Conservation (phyloP, 2,888 invertebrate species). For the Monoplex corrugatus region DNA sequence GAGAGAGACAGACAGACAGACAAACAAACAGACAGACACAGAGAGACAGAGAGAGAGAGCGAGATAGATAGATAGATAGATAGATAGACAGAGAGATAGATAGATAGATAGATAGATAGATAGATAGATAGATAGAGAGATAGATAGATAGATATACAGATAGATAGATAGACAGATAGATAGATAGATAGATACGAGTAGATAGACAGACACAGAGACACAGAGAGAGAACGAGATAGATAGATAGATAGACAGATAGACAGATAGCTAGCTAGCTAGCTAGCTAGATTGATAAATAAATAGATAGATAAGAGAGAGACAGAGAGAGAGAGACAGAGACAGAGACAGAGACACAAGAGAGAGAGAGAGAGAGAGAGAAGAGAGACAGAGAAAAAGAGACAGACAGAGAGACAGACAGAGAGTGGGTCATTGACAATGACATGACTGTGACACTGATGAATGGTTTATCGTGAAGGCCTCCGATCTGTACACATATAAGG, state of each 20-base stretch:
- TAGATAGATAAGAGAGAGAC: not conserved
- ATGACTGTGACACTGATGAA: too few species aligned
- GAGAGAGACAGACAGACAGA: not conserved
- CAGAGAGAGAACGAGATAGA: not conserved
- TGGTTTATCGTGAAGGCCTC: too few species aligned
- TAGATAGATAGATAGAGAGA: too few species aligned
- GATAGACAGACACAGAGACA: not conserved
- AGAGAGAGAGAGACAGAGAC: not conserved
- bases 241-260: not conserved
- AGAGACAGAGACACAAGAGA: not conserved
- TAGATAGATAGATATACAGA: accelerated
- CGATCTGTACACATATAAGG: too few species aligned
- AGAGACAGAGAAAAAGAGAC: not conserved
- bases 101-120: not conserved
- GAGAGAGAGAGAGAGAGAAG: not conserved
- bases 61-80: not conserved
- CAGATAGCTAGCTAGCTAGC: too few species aligned
- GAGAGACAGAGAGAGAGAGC: not conserved
- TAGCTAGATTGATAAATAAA: not conserved
- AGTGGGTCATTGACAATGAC: too few species aligned
- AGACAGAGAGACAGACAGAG: not conserved
- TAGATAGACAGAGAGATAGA: not conserved
- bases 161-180: not conserved
- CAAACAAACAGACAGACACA: accelerated
- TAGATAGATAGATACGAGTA: not conserved